phyloP scores from a whole-genome alignment of 2,113 vertebrate species.

The Deroptyus accipitrinus region DNA sequence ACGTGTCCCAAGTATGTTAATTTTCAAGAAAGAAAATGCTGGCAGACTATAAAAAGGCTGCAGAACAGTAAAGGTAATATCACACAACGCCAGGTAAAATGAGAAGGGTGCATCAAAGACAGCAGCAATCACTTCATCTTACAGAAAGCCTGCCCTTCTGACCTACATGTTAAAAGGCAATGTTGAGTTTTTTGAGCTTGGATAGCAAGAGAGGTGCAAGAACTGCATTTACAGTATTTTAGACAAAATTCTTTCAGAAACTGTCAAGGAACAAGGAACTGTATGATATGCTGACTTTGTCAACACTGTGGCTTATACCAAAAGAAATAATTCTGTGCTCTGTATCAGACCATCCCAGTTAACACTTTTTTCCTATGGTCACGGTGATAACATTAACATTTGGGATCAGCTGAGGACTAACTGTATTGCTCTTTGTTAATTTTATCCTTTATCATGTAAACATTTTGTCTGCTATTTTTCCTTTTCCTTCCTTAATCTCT shows the following conservation, averaged over 20 bases:
- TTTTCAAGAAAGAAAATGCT: not conserved
- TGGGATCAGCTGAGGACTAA: not conserved
- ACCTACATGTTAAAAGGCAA: not conserved
- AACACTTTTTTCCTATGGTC: not conserved
- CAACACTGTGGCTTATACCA: not conserved
- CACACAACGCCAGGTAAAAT: not conserved
- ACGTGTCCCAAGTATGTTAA: not conserved
- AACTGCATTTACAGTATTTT: not conserved
- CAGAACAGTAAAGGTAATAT: not conserved
- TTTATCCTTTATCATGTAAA: not conserved
- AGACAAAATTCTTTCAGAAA: not conserved
- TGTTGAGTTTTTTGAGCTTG: not conserved
- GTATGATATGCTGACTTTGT: not conserved
- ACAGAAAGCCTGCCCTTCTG: not conserved
- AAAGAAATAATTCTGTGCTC: not conserved
- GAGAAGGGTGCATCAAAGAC: not conserved
- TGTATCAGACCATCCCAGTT: not conserved
- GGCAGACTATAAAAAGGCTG: not conserved
- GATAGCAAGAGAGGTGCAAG: not conserved
- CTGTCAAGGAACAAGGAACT: not conserved
- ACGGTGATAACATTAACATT: not conserved
- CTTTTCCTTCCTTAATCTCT: not conserved
- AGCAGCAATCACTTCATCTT: not conserved
- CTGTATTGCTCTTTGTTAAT: not conserved
- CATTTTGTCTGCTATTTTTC: not conserved